Conservation (phyloP, 2,888 invertebrate genomes). For the Mesoligia furuncula region DNA sequence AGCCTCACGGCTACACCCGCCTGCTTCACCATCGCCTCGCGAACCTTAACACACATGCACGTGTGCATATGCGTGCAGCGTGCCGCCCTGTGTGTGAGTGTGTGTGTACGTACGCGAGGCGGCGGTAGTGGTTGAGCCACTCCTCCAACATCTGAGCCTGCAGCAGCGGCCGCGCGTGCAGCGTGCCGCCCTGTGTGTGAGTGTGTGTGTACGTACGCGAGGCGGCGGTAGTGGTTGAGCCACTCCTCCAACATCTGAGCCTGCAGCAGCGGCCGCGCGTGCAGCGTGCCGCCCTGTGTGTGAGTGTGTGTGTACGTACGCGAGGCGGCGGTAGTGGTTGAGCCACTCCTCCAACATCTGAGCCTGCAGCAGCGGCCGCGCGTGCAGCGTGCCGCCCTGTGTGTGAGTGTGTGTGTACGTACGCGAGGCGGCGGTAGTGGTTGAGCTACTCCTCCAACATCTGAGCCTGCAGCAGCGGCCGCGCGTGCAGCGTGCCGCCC, state of each 20-base stretch:
- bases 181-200: constrained; percentile 92
- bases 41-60: too few relatives aligned
- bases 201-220: constrained; percentile 91
- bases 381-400: constrained; percentile 94
- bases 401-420: constrained; percentile 73
- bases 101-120: constrained; percentile 92
- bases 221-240: constrained; percentile 97
- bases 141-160: constrained; percentile 93
- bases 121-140: constrained; percentile 98
- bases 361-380: constrained; percentile 95
- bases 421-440: constrained; percentile 95
- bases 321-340: constrained; percentile 97
- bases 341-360: constrained; percentile 97
- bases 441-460: constrained; percentile 97
- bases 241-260: constrained; percentile 96
- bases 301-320: constrained; percentile 89
- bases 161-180: constrained; percentile 97
- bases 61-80: constrained; percentile 89
- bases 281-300: constrained; percentile 91
- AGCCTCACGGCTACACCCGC: not conserved
- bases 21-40: too few relatives aligned
- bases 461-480: constrained; percentile 93
- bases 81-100: constrained; percentile 91
- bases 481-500: constrained; percentile 94
- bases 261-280: constrained; percentile 97